A percentile compares a stretch with the other conserved stretches of the same genome.
phyloP scores from a whole-genome alignment of 2,113 vertebrate species.

The Caloenas nicobarica region DNA sequence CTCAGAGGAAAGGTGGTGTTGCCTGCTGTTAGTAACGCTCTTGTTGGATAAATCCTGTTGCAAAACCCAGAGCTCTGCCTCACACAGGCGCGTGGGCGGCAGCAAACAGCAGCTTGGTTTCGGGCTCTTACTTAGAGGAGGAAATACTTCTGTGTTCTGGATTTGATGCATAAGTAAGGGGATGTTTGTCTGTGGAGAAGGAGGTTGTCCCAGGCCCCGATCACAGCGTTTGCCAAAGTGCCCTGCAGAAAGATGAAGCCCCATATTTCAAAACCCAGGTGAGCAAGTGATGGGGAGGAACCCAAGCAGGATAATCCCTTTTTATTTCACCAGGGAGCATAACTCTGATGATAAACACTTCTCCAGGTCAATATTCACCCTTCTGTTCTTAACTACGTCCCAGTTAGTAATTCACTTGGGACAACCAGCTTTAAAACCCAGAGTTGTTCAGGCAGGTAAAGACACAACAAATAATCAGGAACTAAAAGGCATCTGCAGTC shows the following conservation, averaged over 20 bases:
- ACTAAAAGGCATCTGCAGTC: rapidly evolving
- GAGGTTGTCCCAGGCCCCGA: not conserved
- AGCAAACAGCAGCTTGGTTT: not conserved
- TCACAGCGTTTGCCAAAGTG: not conserved
- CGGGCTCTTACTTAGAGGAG: not conserved
- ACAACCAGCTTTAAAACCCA: not conserved
- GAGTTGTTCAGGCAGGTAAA: not conserved
- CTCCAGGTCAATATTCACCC: not conserved
- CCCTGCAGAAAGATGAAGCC: not conserved
- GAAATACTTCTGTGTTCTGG: not conserved
- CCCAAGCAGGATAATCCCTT: not conserved
- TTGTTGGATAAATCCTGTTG: not conserved
- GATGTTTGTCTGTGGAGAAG: not conserved
- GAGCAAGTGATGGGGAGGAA: not conserved
- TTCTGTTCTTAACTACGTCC: not conserved
- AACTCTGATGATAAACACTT: not conserved
- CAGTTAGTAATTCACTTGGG: rapidly evolving
- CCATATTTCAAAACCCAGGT: not conserved
- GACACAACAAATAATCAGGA: not conserved
- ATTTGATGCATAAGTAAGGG: not conserved
- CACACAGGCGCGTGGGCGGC: rapidly evolving
- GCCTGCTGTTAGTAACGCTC: not conserved
- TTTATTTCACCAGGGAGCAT: slow-evolving; percentile 28
- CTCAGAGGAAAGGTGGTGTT: not conserved
- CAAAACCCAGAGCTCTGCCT: not conserved